phyloP scores from a whole-genome alignment of 2,888 invertebrate species.

The Epiblema foenella region DNA sequence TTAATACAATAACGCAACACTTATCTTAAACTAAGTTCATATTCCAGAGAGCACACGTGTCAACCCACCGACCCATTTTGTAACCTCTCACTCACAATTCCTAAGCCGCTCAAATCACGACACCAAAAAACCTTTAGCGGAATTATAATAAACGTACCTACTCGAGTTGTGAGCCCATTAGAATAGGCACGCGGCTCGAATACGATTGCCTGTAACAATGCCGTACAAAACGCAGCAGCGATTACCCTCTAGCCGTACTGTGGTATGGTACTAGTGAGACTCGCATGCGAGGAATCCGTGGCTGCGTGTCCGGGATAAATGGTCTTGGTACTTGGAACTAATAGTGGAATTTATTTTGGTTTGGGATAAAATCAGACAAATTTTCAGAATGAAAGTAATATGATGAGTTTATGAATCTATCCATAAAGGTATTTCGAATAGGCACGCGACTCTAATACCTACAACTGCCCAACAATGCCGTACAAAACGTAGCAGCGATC shows the following conservation, averaged over 20 bases:
- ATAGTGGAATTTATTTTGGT: neutral
- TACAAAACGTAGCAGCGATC: slow-evolving; percentile 76
- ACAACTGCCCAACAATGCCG: slow-evolving; percentile 41
- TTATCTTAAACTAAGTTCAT: neutral
- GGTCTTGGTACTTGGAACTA: slow-evolving; percentile 55
- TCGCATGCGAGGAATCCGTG: slow-evolving; percentile 56
- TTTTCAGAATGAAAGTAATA: neutral
- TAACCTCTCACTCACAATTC: slow-evolving; percentile 12
- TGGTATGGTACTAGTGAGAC: slow-evolving; percentile 53
- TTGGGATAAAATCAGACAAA: neutral
- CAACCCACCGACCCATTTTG: slow-evolving; percentile 8
- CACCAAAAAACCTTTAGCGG: slow-evolving; percentile 29
- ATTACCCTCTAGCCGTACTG: slow-evolving; percentile 67
- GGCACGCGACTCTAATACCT: too few species aligned
- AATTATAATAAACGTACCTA: slow-evolving; percentile 57
- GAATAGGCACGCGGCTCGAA: slow-evolving; percentile 74
- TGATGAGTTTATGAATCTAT: too few species aligned
- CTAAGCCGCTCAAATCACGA: slow-evolving; percentile 24
- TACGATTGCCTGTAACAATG: slow-evolving; percentile 75
- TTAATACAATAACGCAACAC: neutral
- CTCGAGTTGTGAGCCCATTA: slow-evolving; percentile 71
- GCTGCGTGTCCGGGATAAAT: slow-evolving; percentile 47
- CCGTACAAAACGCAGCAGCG: slow-evolving; percentile 74
- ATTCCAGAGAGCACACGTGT: slow-evolving; percentile 17
- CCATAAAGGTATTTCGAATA: too few species aligned